Evolutionary conservation across 35 echinoderm and acorn worm genomes (phyloP).

Genomic region (Stichopus chloronotus): DNA sequence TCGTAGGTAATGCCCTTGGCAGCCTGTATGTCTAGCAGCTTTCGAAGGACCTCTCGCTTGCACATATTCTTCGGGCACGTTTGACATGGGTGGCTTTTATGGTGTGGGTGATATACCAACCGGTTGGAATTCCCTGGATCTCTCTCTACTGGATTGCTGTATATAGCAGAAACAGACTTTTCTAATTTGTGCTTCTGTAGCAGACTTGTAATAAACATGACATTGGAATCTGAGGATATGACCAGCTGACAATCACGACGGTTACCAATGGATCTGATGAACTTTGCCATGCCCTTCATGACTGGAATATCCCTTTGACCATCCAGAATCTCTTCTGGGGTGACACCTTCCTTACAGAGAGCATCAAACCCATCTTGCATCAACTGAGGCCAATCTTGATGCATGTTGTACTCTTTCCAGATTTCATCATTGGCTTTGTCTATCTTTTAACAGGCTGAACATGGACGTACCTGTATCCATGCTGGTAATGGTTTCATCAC

Average conservation of each 20-base stretch:
- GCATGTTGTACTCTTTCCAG: constrained; percentile 44
- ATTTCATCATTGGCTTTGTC: constrained; percentile 17
- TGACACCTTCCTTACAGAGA: constrained; percentile 11
- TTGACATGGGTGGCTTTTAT: constrained; percentile 34
- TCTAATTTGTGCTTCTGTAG: constrained; percentile 47
- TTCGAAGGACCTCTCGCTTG: constrained; percentile 34
- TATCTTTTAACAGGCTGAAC: constrained; percentile 39
- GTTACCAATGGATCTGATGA: constrained; percentile 38
- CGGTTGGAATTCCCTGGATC: background rate
- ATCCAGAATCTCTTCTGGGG: constrained; percentile 35
- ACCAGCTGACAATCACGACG: constrained; percentile 25
- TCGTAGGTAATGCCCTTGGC: constrained; percentile 28
- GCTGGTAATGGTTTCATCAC: constrained; percentile 39
- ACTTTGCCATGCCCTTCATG: constrained; percentile 44
- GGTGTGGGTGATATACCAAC: constrained; percentile 33
- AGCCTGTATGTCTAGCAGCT: constrained; percentile 7
- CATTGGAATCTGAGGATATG: constrained; percentile 34
- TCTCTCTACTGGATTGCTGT: constrained; percentile 39
- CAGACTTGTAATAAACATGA: constrained; percentile 30
- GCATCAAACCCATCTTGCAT: constrained; percentile 50
- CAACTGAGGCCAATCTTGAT: constrained; percentile 41
- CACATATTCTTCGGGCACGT: constrained; percentile 45
- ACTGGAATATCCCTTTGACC: constrained; percentile 18
- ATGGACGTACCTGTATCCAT: constrained; percentile 46
- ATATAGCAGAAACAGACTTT: constrained; percentile 27